phyloP scores from a whole-genome alignment of 2,888 invertebrate genomes.

The Dryocosmus kuriphilus region DNA sequence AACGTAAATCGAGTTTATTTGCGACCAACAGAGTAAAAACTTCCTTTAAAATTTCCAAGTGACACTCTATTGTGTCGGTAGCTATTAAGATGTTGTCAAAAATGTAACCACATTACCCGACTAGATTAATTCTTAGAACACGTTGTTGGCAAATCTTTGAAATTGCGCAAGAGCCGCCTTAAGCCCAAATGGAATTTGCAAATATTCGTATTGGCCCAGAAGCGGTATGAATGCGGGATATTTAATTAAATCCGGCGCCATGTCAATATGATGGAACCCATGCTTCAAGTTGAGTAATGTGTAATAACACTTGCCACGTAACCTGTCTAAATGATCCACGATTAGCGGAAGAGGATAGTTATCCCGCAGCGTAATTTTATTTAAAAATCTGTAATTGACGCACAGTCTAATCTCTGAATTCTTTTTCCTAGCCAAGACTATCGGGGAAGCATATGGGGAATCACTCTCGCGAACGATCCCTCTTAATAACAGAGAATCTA shows the following conservation, averaged over 20 bases:
- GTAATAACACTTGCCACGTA: conserved; percentile 62
- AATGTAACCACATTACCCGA: conserved; percentile 8
- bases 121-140: conserved; percentile 21
- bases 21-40: conserved; percentile 13
- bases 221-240: no score
- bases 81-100: conserved; percentile 35
- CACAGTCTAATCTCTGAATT: not conserved
- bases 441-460: no score
- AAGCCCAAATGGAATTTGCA: no score
- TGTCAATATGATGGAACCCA: conserved; percentile 59
- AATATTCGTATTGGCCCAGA: no score
- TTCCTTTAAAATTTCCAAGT: conserved; percentile 28
- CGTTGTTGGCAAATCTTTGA: conserved; percentile 39
- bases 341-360: conserved; percentile 60
- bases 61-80: conserved; percentile 28
- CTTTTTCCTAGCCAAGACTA: conserved; percentile 17
- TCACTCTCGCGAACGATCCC: conserved; percentile 45
- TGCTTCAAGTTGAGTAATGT: conserved; percentile 63
- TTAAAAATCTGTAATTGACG: no score
- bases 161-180: no score
- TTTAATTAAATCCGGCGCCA: no score
- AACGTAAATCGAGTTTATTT: conserved; percentile 41
- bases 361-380: no score
- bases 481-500: conserved; percentile 48
- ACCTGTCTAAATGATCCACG: conserved; percentile 62